These are phyloP conservation scores for Lepus oiostolus DNA, from an alignment of 2,797 vertebrate species.

Conservation along the genomic window DNA sequence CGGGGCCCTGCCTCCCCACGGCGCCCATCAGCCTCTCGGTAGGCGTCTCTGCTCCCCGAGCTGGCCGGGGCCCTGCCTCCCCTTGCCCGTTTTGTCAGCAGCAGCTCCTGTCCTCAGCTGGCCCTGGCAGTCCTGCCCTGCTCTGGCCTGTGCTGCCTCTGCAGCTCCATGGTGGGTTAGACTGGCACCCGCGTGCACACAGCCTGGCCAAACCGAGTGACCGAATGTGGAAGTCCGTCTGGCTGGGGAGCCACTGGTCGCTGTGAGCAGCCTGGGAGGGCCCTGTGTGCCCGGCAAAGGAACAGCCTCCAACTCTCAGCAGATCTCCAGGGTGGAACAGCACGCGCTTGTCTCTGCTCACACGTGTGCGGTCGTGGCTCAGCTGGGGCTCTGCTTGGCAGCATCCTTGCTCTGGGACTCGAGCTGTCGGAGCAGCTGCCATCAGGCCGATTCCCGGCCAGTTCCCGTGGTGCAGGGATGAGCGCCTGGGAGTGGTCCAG, in stretches of 20 bases:
- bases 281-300: not conserved
- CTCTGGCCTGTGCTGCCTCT: not conserved
- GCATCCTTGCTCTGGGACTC: not conserved
- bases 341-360: rapidly evolving
- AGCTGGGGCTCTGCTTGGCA: rapidly evolving
- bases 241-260: not conserved
- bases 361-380: rapidly evolving
- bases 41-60: not conserved
- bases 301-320: rapidly evolving
- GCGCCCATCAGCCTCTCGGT: not conserved
- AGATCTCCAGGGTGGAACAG: not conserved
- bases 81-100: not conserved
- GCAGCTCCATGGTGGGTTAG: not conserved
- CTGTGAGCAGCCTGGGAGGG: not conserved
- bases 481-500: rapidly evolving
- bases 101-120: not conserved
- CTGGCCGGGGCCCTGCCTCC: not conserved
- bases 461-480: not conserved
- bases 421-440: not conserved
- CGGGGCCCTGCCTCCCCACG: not conserved
- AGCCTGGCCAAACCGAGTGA: not conserved
- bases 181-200: not conserved
- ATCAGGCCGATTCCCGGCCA: too few relatives aligned
- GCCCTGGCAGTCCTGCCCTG: not conserved
- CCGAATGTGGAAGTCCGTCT: rapidly evolving